Evolutionary conservation across 2,888 invertebrate genomes (phyloP), one percentile per base, ranked within the genome.

Genomic region (Drosophila monieri): DNA sequence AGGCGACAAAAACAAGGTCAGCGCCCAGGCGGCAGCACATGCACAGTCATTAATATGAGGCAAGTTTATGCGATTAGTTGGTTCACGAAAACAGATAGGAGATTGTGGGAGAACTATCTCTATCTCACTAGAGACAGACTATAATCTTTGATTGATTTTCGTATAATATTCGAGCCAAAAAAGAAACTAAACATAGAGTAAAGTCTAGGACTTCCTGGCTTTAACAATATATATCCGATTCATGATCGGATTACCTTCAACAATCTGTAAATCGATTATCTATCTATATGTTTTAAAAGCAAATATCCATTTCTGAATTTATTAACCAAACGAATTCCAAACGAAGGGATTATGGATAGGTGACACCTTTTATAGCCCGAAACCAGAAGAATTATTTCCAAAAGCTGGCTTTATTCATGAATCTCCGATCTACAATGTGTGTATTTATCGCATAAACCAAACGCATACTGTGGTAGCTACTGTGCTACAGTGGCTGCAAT

Each of bases 1-100:
- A 74, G 77, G 81, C 72, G 75, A 71, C 74, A 53, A 56, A 60
- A 69, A 70, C 64, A 62, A 57, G 71, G 70, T 58, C 57, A 57
- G 48, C 44, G n/a, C 23, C 48, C 60, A 41, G 37, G 10, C 23
- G 35, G 37, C 55, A 32, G 49, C 46, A 58, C 27, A 46, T 35
- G 51, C 58, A 35, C n/a, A 35, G 44, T 30, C n/a, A 1, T 41
- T 41, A 35, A 4, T 6, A 12, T 6, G 18, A 15, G 10, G n/a
- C 21, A 12, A 41, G 68, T 68, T 59, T 44, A 68, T 60, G 48
- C 53, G 37, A 39, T 35, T 15, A 21, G n/a, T 25, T n/a, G 35
- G 21, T 6, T 52, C 23, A 37, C 4, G 30, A 52, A 21, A 46
- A 18, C 44, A 6, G 3, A 3, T 12, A 10, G 6, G 2, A 6